These are phyloP conservation scores for Brotula barbata DNA, from an alignment of 2,797 vertebrate species.

Conservation along the genomic window DNA sequence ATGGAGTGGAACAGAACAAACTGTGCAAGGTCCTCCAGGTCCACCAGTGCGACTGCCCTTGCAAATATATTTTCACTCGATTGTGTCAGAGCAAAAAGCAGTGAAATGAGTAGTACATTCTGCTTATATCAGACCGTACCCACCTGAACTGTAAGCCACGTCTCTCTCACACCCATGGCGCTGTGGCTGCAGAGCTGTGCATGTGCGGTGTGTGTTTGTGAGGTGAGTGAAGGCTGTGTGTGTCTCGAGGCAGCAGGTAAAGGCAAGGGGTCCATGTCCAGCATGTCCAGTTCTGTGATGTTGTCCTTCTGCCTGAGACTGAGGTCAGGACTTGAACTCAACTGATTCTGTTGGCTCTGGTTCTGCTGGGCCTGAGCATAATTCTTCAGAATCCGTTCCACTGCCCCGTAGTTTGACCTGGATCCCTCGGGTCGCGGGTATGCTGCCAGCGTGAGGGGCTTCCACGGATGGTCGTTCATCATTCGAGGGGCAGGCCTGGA, in stretches of 20 bases:
- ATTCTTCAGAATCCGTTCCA: slow-evolving; percentile 92
- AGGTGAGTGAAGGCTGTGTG: slow-evolving; percentile 38
- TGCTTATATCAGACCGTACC: slow-evolving; percentile 52
- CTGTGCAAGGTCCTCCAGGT: slow-evolving; percentile 43
- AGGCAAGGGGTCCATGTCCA: slow-evolving; percentile 78
- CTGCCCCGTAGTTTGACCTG: slow-evolving; percentile 93
- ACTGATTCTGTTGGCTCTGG: slow-evolving; percentile 50
- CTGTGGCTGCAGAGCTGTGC: slow-evolving; percentile 61
- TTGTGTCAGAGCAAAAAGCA: slow-evolving; percentile 16
- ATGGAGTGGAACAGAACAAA: slow-evolving; percentile 54
- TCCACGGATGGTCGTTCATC: slow-evolving; percentile 87
- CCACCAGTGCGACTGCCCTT: slow-evolving; percentile 29
- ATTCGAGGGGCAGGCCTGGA: slow-evolving; percentile 71
- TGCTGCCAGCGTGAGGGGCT: slow-evolving; percentile 88
- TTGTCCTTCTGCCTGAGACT: slow-evolving; percentile 72
- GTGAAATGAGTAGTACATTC: slow-evolving; percentile 6
- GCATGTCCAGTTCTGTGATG: slow-evolving; percentile 78
- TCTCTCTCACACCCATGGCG: slow-evolving; percentile 56
- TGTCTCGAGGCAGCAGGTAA: slow-evolving; percentile 46
- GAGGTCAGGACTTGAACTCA: slow-evolving; percentile 42
- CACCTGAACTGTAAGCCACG: slow-evolving; percentile 74
- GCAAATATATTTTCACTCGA: slow-evolving; percentile 21
- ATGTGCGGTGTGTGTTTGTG: slow-evolving; percentile 42
- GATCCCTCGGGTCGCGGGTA: slow-evolving; percentile 91
- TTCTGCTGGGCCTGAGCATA: slow-evolving; percentile 77